A percentile compares a stretch with the other conserved stretches of the same genome.
Evolutionary conservation across 1,140 invertebrate genomes (phyloP).

Genomic region (Diprion similis): DNA sequence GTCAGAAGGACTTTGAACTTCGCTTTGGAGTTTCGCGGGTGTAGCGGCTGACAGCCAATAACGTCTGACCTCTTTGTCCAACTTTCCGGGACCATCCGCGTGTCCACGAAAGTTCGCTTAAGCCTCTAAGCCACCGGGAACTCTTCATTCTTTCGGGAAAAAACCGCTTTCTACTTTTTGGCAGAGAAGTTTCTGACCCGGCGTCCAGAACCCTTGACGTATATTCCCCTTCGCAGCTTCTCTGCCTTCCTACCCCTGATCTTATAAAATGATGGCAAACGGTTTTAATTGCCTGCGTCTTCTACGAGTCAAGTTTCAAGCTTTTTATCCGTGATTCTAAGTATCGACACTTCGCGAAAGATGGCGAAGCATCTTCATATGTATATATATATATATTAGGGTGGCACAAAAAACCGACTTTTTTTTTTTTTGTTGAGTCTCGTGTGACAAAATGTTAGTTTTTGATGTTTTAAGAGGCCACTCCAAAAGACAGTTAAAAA

Average conservation of each 20-base stretch:
- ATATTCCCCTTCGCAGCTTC: neutral
- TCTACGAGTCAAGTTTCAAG: no score
- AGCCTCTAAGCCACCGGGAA: neutral
- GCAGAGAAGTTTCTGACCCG: neutral
- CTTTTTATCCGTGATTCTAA: no score
- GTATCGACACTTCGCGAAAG: no score
- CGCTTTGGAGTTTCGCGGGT: neutral
- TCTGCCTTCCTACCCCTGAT: neutral
- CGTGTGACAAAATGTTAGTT: no score
- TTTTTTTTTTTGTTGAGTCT: no score
- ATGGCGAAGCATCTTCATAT: no score
- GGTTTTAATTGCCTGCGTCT: neutral
- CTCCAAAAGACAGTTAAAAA: no score
- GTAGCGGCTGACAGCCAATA: neutral
- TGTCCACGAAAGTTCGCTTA: neutral
- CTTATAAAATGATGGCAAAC: neutral
- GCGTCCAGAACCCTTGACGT: neutral
- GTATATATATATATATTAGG: no score
- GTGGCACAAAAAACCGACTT: no score
- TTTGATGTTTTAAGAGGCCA: no score
- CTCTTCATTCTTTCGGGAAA: neutral
- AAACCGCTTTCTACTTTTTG: neutral
- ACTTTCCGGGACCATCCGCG: neutral
- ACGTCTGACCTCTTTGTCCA: neutral
- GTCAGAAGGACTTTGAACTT: neutral